Evolutionary conservation across 2,113 vertebrate genomes (phyloP).

Genomic region (Larimichthys crocea): DNA sequence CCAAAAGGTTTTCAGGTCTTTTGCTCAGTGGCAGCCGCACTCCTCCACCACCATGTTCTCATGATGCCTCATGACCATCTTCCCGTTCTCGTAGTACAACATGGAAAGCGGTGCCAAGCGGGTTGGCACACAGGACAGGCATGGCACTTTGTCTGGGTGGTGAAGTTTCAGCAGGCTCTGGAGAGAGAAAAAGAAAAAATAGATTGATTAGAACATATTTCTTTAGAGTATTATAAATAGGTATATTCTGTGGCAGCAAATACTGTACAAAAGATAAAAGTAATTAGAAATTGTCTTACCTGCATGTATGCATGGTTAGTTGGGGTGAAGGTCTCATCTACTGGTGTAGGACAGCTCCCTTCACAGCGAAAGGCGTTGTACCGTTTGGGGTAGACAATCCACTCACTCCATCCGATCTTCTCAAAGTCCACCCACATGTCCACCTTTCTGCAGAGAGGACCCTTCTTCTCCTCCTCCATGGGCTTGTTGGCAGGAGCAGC

Average conservation of each 20-base stretch:
- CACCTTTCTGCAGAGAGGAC: constrained; percentile 82
- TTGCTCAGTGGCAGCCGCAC: constrained; percentile 89
- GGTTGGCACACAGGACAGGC: constrained; percentile 86
- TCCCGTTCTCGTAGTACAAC: constrained; percentile 88
- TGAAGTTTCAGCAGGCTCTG: constrained; percentile 90
- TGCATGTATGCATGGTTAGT: constrained; percentile 93
- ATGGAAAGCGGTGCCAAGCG: constrained; percentile 88
- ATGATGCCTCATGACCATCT: constrained; percentile 86
- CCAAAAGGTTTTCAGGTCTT: not conserved
- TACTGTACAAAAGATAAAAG: not conserved
- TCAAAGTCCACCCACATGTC: constrained; percentile 92
- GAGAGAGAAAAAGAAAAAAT: constrained; percentile 14
- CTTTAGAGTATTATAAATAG: not conserved
- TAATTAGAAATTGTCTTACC: constrained; percentile 81
- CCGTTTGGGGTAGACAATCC: constrained; percentile 89
- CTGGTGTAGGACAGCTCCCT: constrained; percentile 86
- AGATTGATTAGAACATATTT: constrained; percentile 36
- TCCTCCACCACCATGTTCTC: constrained; percentile 90
- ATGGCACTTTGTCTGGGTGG: constrained; percentile 85
- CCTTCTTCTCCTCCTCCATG: constrained; percentile 39
- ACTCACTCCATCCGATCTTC: constrained; percentile 88
- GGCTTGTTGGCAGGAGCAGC: constrained; percentile 1
- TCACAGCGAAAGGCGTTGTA: constrained; percentile 91
- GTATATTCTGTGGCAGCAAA: not conserved
- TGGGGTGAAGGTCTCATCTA: constrained; percentile 87